Conservation (phyloP, 2,888 invertebrate species). For the Mimas tiliae region DNA sequence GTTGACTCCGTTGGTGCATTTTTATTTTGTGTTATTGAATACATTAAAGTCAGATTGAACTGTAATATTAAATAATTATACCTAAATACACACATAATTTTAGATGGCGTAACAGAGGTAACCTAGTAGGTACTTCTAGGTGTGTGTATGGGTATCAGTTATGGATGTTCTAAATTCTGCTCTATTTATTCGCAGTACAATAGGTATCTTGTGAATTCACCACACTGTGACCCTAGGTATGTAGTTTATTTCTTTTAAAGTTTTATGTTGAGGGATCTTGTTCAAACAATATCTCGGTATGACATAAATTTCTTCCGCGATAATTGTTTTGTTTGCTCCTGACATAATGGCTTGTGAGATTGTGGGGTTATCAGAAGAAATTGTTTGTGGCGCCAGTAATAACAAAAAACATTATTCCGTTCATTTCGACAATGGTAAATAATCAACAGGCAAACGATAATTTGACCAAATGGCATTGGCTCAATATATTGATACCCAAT, state of each 20-base stretch:
- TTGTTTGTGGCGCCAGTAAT: constrained; percentile 53
- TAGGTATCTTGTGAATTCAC: background rate
- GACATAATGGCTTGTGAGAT: constrained; percentile 32
- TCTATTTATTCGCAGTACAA: background rate
- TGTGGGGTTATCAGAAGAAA: constrained; percentile 37
- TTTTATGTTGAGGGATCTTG: constrained; percentile 17
- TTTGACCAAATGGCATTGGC: too few relatives aligned
- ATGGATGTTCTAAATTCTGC: background rate
- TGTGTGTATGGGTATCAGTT: too few relatives aligned
- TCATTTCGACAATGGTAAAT: constrained; percentile 44
- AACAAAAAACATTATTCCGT: constrained; percentile 47
- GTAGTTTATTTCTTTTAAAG: background rate
- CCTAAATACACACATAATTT: background rate
- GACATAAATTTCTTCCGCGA: constrained; percentile 10
- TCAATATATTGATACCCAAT: too few relatives aligned
- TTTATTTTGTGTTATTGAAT: constrained; percentile 29
- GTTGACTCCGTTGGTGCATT: constrained; percentile 55
- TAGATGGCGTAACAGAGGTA: background rate
- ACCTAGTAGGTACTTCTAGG: too few relatives aligned
- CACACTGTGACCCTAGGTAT: background rate
- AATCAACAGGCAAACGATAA: constrained; percentile 61
- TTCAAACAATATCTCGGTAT: constrained; percentile 25
- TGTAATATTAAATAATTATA: background rate
- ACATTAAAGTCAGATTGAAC: constrained; percentile 23
- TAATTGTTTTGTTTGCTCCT: constrained; percentile 16